phyloP scores from a whole-genome alignment of 1,140 invertebrate species.

The Vanessa tameamea region DNA sequence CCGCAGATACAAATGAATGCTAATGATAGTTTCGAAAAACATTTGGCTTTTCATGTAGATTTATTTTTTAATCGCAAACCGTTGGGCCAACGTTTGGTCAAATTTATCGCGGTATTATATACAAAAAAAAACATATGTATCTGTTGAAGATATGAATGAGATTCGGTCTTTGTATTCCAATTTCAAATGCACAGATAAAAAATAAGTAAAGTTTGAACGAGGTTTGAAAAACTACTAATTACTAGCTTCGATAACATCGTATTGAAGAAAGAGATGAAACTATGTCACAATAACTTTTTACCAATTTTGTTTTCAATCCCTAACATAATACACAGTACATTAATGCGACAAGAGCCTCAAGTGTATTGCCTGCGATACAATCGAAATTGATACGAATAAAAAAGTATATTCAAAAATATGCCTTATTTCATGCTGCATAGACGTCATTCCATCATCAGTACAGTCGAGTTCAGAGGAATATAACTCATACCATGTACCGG shows the following conservation, averaged over 20 bases:
- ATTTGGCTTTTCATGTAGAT: slow-evolving; percentile 3
- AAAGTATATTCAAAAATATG: slow-evolving; percentile 14
- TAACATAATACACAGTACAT: not conserved
- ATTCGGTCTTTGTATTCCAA: not conserved
- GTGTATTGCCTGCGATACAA: not conserved
- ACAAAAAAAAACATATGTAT: too few species aligned
- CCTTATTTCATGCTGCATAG: slow-evolving; percentile 56
- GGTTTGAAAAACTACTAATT: not conserved
- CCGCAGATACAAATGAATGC: slow-evolving; percentile 15
- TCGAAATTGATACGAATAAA: not conserved
- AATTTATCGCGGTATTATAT: not conserved
- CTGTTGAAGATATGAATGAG: not conserved
- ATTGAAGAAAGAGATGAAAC: not conserved
- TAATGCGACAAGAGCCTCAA: slow-evolving; percentile 5
- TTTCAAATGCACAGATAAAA: too few species aligned
- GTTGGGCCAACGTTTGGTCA: not conserved
- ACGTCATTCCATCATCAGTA: slow-evolving; percentile 74
- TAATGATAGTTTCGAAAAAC: slow-evolving; percentile 27
- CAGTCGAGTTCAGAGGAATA: slow-evolving; percentile 78
- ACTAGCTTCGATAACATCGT: not conserved
- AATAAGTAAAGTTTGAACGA: not conserved
- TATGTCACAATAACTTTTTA: not conserved
- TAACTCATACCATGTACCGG: slow-evolving; percentile 73
- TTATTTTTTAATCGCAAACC: slow-evolving; percentile 1
- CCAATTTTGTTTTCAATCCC: not conserved